A percentile compares a stretch with the other conserved stretches of the same genome.
These are phyloP conservation scores for Lepidochrysops patricia DNA, from an alignment of 2,888 invertebrate genomes.

Conservation along the genomic window DNA sequence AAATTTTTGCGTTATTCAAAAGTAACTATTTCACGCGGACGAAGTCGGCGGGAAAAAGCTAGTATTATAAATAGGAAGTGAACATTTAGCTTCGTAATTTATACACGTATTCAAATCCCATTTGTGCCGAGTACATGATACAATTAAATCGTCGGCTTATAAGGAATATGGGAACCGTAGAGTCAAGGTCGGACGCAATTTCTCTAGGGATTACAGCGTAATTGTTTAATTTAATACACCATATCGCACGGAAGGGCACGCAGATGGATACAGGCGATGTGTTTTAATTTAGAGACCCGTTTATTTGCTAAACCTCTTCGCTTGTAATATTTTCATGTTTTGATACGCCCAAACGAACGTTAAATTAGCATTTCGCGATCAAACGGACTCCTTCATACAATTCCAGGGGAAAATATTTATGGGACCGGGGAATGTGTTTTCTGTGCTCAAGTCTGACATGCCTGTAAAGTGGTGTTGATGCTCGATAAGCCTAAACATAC, in stretches of 20 bases:
- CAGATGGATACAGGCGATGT: not conserved
- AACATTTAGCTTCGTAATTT: too few species aligned
- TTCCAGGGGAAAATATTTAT: conserved; percentile 15
- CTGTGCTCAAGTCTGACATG: conserved; percentile 25
- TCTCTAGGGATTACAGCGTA: not conserved
- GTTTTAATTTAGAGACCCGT: conserved; percentile 2
- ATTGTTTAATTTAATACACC: not conserved
- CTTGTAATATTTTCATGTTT: not conserved
- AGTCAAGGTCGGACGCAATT: not conserved
- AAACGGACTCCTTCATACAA: conserved; percentile 1
- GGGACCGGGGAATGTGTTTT: conserved; percentile 26
- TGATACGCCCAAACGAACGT: not conserved
- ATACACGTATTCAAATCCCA: not conserved
- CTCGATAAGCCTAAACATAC: conserved; percentile 6
- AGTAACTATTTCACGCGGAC: too few species aligned
- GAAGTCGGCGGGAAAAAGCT: too few species aligned
- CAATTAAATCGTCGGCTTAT: not conserved
- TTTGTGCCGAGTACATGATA: not conserved
- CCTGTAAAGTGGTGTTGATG: conserved; percentile 14
- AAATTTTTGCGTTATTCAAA: too few species aligned
- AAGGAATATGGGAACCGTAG: not conserved
- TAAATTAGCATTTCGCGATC: conserved; percentile 5
- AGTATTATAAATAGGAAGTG: too few species aligned
- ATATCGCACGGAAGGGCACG: not conserved
- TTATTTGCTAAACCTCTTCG: not conserved